Percentiles rank a stretch among this genome's conserved stretches.
Conservation (phyloP, 1,140 invertebrate species). For the Aphelenchoides fujianensis region DNA sequence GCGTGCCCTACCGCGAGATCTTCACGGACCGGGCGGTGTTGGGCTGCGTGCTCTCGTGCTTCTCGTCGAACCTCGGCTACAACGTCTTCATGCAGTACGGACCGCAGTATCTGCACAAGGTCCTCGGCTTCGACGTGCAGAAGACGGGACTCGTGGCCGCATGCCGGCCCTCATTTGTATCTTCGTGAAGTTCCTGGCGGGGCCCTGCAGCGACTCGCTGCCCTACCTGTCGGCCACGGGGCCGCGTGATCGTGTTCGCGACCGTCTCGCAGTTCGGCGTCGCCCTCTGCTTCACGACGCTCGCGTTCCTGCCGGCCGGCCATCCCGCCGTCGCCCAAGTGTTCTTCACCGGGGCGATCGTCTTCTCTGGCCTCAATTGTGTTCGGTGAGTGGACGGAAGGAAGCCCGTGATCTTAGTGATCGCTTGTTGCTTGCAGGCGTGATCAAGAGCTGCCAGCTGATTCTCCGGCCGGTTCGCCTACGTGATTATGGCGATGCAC, state of each 20-base stretch:
- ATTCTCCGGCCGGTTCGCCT: constrained; percentile 43
- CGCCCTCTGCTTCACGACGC: constrained; percentile 47
- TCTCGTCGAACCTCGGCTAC: constrained; percentile 25
- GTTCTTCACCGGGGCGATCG: constrained; percentile 44
- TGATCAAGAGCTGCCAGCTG: constrained; percentile 9
- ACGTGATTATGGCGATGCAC: constrained; percentile 38
- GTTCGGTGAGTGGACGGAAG: no score
- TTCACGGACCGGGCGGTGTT: constrained; percentile 28
- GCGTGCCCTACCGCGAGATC: constrained; percentile 20
- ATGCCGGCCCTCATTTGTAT: constrained; percentile 39
- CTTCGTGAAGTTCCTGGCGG: constrained; percentile 46
- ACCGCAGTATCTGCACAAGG: constrained; percentile 38
- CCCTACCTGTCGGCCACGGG: constrained; percentile 27
- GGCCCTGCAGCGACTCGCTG: constrained; percentile 40
- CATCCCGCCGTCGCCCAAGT: constrained; percentile 39
- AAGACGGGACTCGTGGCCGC: constrained; percentile 48
- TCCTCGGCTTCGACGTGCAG: constrained; percentile 42
- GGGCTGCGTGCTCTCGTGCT: constrained; percentile 32
- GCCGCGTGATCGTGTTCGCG: constrained; percentile 34
- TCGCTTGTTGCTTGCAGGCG: not conserved
- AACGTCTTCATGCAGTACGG: constrained; percentile 40
- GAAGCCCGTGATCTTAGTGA: no score
- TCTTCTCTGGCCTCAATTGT: constrained; percentile 50
- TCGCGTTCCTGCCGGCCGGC: constrained; percentile 46
- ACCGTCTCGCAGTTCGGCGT: constrained; percentile 49